Evolutionary conservation across 1,140 invertebrate species (phyloP).

Genomic region (Palaemon carinicauda): DNA sequence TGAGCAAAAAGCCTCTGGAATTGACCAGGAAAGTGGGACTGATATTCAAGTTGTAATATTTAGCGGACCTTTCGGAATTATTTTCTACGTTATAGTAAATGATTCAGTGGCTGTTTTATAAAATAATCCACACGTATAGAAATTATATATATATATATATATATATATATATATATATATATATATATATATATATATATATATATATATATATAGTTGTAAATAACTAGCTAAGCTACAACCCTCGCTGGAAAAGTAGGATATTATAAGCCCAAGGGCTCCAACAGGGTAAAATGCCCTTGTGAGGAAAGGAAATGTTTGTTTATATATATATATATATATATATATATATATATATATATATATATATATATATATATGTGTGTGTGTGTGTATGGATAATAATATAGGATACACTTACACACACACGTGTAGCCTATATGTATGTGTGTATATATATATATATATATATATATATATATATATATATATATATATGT

Average conservation of each 20-base stretch:
- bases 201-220: neutral
- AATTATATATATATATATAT: neutral
- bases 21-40: no score
- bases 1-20: no score
- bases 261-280: no score
- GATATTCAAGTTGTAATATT: no score
- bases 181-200: constrained; percentile 5
- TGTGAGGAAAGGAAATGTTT: no score
- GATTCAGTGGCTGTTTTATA: no score
- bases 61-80: no score
- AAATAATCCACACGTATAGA: no score
- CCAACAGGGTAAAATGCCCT: no score
- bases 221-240: no score
- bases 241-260: no score
- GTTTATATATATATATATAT: neutral
- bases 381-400: neutral
- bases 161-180: constrained; percentile 1
- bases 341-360: neutral
- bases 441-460: neutral
- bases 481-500: neutral
- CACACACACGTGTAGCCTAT: neutral
- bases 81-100: no score
- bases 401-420: neutral
- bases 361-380: neutral
- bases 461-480: neutral